Evolutionary conservation across 2,888 invertebrate species (phyloP), one percentile per base, ranked within the genome.

Genomic region (Acanthoscelides obtectus): DNA sequence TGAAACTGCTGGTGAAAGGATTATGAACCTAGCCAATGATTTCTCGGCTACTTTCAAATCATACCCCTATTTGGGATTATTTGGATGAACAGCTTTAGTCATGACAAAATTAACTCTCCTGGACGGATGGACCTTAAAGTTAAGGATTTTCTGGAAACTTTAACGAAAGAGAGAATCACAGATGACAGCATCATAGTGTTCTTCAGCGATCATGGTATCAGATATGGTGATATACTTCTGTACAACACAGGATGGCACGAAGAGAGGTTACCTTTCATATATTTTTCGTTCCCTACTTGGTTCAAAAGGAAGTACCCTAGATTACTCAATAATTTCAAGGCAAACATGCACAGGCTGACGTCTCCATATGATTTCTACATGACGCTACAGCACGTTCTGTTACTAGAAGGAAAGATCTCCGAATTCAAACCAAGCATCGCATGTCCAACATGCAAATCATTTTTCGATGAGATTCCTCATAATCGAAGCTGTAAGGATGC

Each of bases 31-130:
- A 79, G 92, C 91, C 0, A 80, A 90, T 66, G 90, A 93, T 79
- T 92, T 94, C 79, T 88, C 89, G 17, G 63, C 71, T 22, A 75
- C 68, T 45, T 75, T 75, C 66, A 86, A 87, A 73, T 85, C 88
- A 45, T 85, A 88, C 4, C 89, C 91, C 0, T 92, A 89, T 80
- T 94, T 95, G 78, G 93, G 93, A 0, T 86, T 94, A 22, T 94
- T 94, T 95, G 94, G 94, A 89, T 92, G 74, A 94, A 93, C 80
- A 90, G 91, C 21, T 91, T 92, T 77, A 94, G 93, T 77, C 94
- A 94, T 81, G 90, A 93, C 75, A 87, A 89, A 72, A 86, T 92
- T 22, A 93, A 92, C 79, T 88, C 89, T 5, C 89, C 92, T 0
- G 89, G 91, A n/a, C 87, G 90, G 21, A 90, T 92, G 86, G 95